phyloP scores from a whole-genome alignment of 2,113 vertebrate genomes.

The Rhipidura dahli region DNA sequence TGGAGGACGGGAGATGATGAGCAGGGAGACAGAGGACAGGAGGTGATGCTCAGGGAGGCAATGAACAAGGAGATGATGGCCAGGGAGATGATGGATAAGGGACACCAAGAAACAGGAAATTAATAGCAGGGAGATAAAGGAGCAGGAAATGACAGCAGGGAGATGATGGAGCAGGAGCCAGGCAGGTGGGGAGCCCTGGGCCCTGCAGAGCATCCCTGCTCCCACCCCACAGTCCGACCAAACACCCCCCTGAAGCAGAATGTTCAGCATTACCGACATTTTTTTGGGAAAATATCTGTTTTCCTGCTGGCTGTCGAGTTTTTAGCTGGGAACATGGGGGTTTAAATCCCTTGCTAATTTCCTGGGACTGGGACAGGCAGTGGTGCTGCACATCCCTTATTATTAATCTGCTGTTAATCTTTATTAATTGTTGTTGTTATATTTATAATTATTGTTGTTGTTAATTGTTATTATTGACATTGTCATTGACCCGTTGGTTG shows the following conservation, averaged over 20 bases:
- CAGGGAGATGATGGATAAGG: not conserved
- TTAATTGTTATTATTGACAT: not conserved
- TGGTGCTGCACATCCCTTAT: rapidly evolving
- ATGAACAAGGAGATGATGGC: not conserved
- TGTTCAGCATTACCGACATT: no score
- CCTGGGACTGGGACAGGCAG: not conserved
- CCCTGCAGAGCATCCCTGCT: not conserved
- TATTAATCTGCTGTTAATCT: not conserved
- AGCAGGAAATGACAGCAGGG: not conserved
- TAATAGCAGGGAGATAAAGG: not conserved
- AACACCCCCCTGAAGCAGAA: not conserved
- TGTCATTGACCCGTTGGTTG: not conserved
- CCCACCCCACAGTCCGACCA: rapidly evolving
- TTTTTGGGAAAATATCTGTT: not conserved
- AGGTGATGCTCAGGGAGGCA: not conserved
- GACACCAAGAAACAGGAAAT: not conserved
- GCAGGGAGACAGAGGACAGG: not conserved
- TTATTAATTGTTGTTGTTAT: not conserved
- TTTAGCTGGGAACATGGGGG: rapidly evolving
- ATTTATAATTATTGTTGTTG: not conserved
- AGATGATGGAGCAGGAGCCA: not conserved
- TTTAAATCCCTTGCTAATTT: not conserved
- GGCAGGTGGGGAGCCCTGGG: not conserved
- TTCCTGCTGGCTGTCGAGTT: not conserved
- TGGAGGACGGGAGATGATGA: not conserved